Evolutionary conservation across 2,888 invertebrate species (phyloP).

Genomic region (Campoplex nolae): DNA sequence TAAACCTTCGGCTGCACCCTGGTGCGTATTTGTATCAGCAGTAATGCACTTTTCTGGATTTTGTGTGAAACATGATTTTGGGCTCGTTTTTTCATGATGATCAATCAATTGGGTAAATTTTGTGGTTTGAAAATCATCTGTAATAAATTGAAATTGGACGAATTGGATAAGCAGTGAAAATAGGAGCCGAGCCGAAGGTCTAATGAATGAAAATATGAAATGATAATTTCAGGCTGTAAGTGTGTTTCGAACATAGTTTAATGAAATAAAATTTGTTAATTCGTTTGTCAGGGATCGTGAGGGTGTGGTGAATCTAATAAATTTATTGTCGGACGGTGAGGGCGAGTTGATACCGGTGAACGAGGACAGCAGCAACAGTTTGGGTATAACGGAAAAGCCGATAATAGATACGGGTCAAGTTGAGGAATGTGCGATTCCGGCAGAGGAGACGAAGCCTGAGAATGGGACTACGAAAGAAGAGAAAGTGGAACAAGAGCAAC

Average conservation of each 20-base stretch:
- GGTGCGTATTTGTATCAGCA: too few relatives aligned
- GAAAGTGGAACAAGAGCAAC: slow-evolving; percentile 75
- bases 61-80: too few relatives aligned
- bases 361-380: slow-evolving; percentile 89
- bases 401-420: slow-evolving; percentile 86
- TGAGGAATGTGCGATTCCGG: slow-evolving; percentile 75
- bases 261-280: slow-evolving; percentile 32
- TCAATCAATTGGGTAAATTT: too few relatives aligned
- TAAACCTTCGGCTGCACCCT: too few relatives aligned
- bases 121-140: too few relatives aligned
- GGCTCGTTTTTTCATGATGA: too few relatives aligned
- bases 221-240: background rate
- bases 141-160: too few relatives aligned
- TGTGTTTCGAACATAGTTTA: background rate
- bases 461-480: slow-evolving; percentile 72
- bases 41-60: too few relatives aligned
- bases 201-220: background rate
- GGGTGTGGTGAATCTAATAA: slow-evolving; percentile 92
- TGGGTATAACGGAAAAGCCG: slow-evolving; percentile 86
- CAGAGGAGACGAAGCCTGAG: slow-evolving; percentile 70
- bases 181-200: too few relatives aligned
- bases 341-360: slow-evolving; percentile 87
- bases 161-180: too few relatives aligned
- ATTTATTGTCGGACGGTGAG: slow-evolving; percentile 90
- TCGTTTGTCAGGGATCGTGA: slow-evolving; percentile 88